Conservation (phyloP, 2,888 invertebrate genomes). For the Cheiracanthium punctorium region DNA sequence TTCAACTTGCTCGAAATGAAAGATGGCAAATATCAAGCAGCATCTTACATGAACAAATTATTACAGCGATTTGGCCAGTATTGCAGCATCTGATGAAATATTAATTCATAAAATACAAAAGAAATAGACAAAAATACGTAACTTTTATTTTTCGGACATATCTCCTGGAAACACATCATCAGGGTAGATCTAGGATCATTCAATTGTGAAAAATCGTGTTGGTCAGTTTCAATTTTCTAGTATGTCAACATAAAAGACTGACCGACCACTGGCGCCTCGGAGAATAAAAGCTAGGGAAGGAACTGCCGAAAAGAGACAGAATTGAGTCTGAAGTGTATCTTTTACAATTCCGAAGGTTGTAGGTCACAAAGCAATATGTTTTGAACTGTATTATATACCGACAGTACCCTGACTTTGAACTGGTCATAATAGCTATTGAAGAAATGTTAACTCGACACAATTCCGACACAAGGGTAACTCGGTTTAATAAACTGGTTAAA, state of each 20-base stretch:
- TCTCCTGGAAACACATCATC: too few species aligned
- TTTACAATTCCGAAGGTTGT: background rate
- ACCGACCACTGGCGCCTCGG: background rate
- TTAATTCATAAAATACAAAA: too few species aligned
- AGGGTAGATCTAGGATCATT: too few species aligned
- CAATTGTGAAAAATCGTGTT: background rate
- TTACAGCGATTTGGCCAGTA: too few species aligned
- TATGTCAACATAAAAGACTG: background rate
- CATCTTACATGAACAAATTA: too few species aligned
- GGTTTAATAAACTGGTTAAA: background rate
- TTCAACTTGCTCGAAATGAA: too few species aligned
- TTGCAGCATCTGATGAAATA: too few species aligned
- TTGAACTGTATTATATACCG: background rate
- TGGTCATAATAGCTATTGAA: background rate
- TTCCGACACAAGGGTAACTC: background rate
- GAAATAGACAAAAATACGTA: too few species aligned
- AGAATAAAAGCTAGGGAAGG: background rate
- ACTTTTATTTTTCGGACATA: too few species aligned
- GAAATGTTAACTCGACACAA: background rate
- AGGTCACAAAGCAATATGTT: conserved; percentile 1
- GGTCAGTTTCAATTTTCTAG: background rate
- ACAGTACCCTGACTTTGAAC: background rate
- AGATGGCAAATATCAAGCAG: too few species aligned
- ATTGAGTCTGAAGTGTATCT: background rate
- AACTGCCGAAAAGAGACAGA: background rate